Evolutionary conservation across 1,140 invertebrate species (phyloP).

Genomic region (Eurosta solidaginis): DNA sequence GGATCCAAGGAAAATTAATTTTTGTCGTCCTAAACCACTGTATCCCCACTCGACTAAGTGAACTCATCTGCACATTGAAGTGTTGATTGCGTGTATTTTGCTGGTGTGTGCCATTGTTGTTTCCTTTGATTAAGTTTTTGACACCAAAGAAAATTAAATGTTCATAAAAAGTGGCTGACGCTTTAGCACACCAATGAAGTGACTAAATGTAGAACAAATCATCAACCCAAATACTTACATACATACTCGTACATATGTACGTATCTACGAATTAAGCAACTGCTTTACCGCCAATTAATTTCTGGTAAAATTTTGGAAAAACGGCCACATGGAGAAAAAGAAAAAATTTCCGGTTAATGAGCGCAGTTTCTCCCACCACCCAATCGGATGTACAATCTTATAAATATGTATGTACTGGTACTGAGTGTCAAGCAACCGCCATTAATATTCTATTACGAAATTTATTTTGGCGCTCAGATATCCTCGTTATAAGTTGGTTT

Average conservation of each 20-base stretch:
- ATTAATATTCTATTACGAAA: conserved; percentile 8
- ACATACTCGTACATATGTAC: no score
- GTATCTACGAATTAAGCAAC: background rate
- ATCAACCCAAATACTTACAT: background rate
- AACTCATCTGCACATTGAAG: background rate
- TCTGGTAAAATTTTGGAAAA: background rate
- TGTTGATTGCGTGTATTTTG: conserved; percentile 10
- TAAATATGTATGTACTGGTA: background rate
- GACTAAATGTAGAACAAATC: background rate
- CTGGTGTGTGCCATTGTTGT: background rate
- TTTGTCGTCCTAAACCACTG: background rate
- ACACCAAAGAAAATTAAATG: conserved; percentile 27
- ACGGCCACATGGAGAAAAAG: background rate
- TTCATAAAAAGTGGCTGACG: background rate
- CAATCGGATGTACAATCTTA: background rate
- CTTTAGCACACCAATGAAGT: background rate
- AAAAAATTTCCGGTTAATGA: conserved; percentile 50
- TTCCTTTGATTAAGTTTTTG: conserved; percentile 33
- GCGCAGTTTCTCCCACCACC: conserved; percentile 39
- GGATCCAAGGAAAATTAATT: no score
- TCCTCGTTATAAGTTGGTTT: background rate
- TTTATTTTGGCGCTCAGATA: no score
- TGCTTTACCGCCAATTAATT: background rate
- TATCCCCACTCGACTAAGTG: background rate
- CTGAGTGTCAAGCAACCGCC: background rate